phyloP scores from a whole-genome alignment of 35 echinoderm and acorn worm species.

The Acanthaster planci region DNA sequence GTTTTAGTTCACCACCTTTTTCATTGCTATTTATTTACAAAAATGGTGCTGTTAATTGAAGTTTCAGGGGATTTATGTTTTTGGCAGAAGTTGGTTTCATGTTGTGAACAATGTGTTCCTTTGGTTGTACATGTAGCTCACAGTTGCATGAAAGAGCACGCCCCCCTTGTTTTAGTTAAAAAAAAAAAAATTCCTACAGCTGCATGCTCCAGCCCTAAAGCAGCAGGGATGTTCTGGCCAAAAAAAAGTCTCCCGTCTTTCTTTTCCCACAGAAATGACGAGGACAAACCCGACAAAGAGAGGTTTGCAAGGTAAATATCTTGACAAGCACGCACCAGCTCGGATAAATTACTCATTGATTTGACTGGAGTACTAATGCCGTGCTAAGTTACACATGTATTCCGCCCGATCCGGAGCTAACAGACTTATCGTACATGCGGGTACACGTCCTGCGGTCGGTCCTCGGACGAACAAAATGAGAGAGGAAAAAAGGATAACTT shows the following conservation, averaged over 20 bases:
- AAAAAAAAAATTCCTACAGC: not conserved
- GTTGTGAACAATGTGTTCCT: not conserved
- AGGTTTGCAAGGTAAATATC: conserved; percentile 69
- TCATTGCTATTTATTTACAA: too few relatives aligned
- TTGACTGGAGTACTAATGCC: too few relatives aligned
- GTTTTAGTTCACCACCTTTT: too few relatives aligned
- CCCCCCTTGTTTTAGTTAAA: not conserved
- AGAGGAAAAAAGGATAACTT: too few relatives aligned
- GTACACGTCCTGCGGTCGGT: too few relatives aligned
- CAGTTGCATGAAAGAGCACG: conserved; percentile 19
- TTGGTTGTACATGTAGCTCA: not conserved
- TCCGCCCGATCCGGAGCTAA: too few relatives aligned
- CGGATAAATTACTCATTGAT: too few relatives aligned
- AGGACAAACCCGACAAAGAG: conserved; percentile 80
- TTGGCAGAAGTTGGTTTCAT: not conserved
- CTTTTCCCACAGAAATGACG: conserved; percentile 44
- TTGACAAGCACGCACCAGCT: not conserved
- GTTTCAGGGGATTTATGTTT: too few relatives aligned
- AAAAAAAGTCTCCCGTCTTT: conserved; percentile 20
- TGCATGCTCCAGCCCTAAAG: conserved; percentile 17
- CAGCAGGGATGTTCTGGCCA: not conserved
- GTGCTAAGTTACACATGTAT: too few relatives aligned
- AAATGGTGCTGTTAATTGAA: too few relatives aligned
- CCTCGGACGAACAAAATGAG: too few relatives aligned
- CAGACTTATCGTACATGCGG: too few relatives aligned